Evolutionary conservation across 2,113 vertebrate species (phyloP).

Genomic region (Carettochelys insculpta): DNA sequence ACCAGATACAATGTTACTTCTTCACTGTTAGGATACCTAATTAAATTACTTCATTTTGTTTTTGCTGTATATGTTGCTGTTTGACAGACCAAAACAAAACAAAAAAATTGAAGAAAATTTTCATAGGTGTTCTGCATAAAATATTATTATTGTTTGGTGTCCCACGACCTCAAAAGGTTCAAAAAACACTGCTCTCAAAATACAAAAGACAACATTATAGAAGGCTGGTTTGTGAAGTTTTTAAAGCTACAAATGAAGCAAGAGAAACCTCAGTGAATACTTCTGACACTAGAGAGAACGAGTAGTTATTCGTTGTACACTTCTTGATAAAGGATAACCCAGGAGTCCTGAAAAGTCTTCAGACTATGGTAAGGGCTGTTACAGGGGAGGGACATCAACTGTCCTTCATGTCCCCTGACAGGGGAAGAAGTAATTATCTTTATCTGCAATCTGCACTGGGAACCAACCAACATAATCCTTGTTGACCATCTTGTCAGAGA

Average conservation of each 20-base stretch:
- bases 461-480: background rate
- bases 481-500: background rate
- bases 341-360: background rate
- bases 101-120: no score
- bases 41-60: no score
- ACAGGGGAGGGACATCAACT: background rate
- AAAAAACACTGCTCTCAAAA: no score
- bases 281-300: constrained; percentile 35
- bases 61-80: no score
- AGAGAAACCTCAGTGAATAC: constrained; percentile 24
- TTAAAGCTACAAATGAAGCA: constrained; percentile 54
- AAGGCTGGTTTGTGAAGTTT: constrained; percentile 58
- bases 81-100: no score
- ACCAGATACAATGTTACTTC: no score
- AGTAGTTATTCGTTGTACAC: background rate
- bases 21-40: no score
- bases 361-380: background rate
- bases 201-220: background rate
- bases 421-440: background rate
- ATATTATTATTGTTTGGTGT: no score
- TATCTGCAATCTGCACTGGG: background rate
- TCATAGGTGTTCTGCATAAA: no score
- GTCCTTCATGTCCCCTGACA: background rate
- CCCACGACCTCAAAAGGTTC: no score
- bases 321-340: background rate